phyloP scores from a whole-genome alignment of 2,888 invertebrate species.

The Sycophila texana region DNA sequence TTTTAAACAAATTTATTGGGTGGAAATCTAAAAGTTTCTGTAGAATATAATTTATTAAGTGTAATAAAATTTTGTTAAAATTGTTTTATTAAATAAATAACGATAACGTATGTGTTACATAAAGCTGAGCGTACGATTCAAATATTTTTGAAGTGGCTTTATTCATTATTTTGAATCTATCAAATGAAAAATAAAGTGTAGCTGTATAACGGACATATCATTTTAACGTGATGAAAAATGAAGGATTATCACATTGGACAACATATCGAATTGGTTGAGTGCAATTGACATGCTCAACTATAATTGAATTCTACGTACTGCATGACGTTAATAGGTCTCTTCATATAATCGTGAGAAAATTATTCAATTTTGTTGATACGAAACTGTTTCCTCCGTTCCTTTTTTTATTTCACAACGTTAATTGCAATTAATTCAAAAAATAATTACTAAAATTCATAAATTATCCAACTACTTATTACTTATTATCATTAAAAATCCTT shows the following conservation, averaged over 20 bases:
- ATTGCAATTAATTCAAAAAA: neutral
- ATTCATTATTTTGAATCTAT: too few relatives aligned
- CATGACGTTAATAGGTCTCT: neutral
- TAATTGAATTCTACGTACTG: neutral
- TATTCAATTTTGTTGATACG: conserved; percentile 19
- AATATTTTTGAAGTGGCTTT: neutral
- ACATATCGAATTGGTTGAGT: neutral
- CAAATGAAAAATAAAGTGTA: too few relatives aligned
- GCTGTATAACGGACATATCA: neutral
- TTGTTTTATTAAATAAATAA: too few relatives aligned
- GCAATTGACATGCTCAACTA: conserved; percentile 3
- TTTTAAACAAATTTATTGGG: neutral
- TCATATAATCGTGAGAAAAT: neutral
- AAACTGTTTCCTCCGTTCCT: conserved; percentile 3
- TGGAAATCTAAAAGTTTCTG: neutral
- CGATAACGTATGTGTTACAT: too few relatives aligned
- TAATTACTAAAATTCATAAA: neutral
- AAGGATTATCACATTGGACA: neutral
- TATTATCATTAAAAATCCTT: too few relatives aligned
- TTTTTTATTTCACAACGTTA: neutral
- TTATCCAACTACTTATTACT: too few relatives aligned
- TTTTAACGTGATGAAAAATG: neutral
- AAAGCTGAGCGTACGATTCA: neutral
- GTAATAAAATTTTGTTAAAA: too few relatives aligned
- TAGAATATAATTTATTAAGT: neutral